Base-by-base conservation (phyloP, 2,888 invertebrate genomes). In the Torymus auratus region DNA sequence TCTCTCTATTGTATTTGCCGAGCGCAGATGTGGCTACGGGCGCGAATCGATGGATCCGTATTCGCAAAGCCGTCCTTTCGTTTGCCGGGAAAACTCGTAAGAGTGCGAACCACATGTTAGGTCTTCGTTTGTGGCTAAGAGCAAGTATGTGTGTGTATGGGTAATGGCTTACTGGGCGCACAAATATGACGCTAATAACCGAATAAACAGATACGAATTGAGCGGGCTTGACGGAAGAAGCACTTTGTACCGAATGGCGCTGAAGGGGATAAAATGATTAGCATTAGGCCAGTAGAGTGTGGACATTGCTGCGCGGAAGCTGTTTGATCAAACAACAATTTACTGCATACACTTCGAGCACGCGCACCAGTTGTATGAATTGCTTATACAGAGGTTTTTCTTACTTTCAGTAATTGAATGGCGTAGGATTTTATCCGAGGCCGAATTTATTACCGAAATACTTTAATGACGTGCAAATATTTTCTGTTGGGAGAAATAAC, bases 181-280 rank as follows among this genome's bases (percentile, higher is more conserved):
- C 41, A 65, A 80, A 80, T 70, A 75, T 53, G 20, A 64, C 60
- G 50, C 81, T 78, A 74, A 81, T 81, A 81, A 75, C 28, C 70
- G 71, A 81, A 74, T 75, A 78, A 81, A 75, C 72, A 72, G 58
- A 28, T 68, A 60, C 17, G 52, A 14, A 41, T 15, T 55, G 53
- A 61, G 62, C 13, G 28, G 52, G 15, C 41, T 41, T 13, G 52
- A 4, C 56, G 41, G 56, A 71, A 71, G 69, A 75, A 64, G 75
- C 67, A 77, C 64, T 78, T 53, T n/a, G 58, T 14, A 20, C 56
- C 52, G 50, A 13, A 23, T 15, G 23, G 17, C 17, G 17, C 14
- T 67, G 72, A 76, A 55, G 74, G 67, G 74, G 74, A 78, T 81
- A 67, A 75, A 71, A 74, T 78, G 78, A 81, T 81, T 81, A 78